Evolutionary conservation across 2,113 vertebrate genomes (phyloP).

Genomic region (Tympanuchus pallidicinctus): DNA sequence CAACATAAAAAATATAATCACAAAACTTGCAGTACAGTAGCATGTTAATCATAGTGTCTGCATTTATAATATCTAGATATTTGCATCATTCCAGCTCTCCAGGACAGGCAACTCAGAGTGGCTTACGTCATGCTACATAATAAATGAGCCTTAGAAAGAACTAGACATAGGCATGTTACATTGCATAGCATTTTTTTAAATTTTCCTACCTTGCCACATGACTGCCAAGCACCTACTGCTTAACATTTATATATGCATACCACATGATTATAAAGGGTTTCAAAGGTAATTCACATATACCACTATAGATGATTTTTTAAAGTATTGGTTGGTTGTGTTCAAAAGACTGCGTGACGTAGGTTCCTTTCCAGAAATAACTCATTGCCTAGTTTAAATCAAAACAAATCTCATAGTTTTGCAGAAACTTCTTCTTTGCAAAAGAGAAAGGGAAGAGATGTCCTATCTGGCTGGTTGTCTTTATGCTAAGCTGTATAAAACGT

Average conservation of each 20-base stretch:
- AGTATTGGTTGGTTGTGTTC: neutral
- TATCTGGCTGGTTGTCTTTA: neutral
- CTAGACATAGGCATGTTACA: neutral
- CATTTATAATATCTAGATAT: neutral
- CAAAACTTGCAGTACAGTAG: neutral
- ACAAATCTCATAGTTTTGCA: neutral
- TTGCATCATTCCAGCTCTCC: neutral
- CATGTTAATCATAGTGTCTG: neutral
- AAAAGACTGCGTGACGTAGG: neutral
- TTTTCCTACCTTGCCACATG: neutral
- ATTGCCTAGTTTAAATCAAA: neutral
- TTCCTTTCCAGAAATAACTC: neutral
- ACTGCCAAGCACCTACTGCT: neutral
- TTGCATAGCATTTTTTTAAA: neutral
- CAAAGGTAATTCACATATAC: neutral
- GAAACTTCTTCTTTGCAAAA: neutral
- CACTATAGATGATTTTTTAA: neutral
- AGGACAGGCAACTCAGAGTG: accelerated
- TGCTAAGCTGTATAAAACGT: neutral
- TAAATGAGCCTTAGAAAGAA: neutral
- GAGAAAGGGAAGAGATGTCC: neutral
- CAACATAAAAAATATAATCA: neutral
- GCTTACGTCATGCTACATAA: neutral
- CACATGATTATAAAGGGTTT: neutral
- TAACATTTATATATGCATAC: neutral